Evolutionary conservation across 1,140 invertebrate species (phyloP), one percentile per base, ranked within the genome.

Genomic region (Colletes latitarsis): DNA sequence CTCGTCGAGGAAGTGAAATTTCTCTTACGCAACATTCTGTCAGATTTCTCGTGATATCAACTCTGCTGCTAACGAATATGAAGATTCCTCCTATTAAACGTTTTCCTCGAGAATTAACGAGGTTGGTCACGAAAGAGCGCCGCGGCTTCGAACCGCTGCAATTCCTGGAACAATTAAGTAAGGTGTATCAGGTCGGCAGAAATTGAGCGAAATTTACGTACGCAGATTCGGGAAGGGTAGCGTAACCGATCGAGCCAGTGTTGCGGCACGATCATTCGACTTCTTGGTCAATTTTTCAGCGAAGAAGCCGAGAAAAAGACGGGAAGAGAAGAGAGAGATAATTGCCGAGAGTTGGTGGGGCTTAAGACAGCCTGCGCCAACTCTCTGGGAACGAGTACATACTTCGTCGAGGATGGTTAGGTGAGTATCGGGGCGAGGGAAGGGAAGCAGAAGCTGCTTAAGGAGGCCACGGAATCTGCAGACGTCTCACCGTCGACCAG

Each of bases 391-490:
- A 87, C 79, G 82, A 67, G 72, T 87, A 87, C 70, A 73, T 81
- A 62, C 67, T 76, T 72, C 62, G 57, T 63, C 49, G 67, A 82
- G 68, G 82, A 87, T 81, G 73, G 81, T 75, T 74, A 64, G 58
- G 73, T 71, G 82, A 83, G 70, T 10, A 12, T n/a, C 71, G 63
- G 60, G 73, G 68, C 30, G 43, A 63, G 77, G 63, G 57, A 70
- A 70, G 77, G 74, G 77, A 85, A 88, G 77, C 69, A 77, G 82
- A 89, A 86, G 73, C 84, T 84, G 87, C 87, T 85, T 85, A 86
- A 89, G 86, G 86, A 87, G 86, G 88, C 86, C 84, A 84, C 88
- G 82, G 86, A 88, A 89, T 89, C 84, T 82, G 84, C 88, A 88
- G 84, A 86, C 86, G 79, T 82, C 78, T 87, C 83, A 83, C 81